phyloP scores from a whole-genome alignment of 30 jellyfish, hydroid and myxozoan species.

The Hydractinia echinata region DNA sequence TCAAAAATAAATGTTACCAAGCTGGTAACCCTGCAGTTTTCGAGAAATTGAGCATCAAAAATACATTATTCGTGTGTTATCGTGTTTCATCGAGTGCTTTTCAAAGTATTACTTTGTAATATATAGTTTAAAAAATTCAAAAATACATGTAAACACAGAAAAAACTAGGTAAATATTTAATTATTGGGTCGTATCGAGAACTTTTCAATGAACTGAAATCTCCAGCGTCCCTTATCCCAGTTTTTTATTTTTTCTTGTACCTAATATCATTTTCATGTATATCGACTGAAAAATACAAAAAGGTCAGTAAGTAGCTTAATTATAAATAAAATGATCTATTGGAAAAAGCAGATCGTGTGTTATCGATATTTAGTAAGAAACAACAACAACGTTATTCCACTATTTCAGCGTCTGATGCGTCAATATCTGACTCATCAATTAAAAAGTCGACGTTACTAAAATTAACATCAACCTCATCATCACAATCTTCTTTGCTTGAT shows the following conservation, averaged over 20 bases:
- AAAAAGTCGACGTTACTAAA: not conserved
- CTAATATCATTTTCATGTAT: not conserved
- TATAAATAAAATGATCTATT: not conserved
- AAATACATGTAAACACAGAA: not conserved
- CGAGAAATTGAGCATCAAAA: conserved; percentile 7
- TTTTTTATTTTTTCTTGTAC: not conserved
- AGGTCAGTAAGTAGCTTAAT: not conserved
- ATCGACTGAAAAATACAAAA: not conserved
- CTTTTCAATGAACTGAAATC: not conserved
- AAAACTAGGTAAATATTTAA: not conserved
- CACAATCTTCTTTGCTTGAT: not conserved
- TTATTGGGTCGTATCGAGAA: conserved; percentile 8
- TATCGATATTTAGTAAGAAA: not conserved
- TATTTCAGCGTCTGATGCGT: not conserved
- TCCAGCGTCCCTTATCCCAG: not conserved
- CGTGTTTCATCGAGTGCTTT: conserved; percentile 7
- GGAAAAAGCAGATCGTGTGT: not conserved
- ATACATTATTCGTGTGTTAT: conserved; percentile 10
- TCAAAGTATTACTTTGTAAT: not conserved
- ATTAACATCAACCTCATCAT: not conserved
- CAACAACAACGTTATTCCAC: not conserved
- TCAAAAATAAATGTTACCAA: conserved; percentile 19
- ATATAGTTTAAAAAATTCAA: not conserved
- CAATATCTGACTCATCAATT: not conserved
- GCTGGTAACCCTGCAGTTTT: conserved; percentile 1